These are phyloP conservation scores for Pelobates fuscus DNA, from an alignment of 2,113 vertebrate species.

Conservation along the genomic window DNA sequence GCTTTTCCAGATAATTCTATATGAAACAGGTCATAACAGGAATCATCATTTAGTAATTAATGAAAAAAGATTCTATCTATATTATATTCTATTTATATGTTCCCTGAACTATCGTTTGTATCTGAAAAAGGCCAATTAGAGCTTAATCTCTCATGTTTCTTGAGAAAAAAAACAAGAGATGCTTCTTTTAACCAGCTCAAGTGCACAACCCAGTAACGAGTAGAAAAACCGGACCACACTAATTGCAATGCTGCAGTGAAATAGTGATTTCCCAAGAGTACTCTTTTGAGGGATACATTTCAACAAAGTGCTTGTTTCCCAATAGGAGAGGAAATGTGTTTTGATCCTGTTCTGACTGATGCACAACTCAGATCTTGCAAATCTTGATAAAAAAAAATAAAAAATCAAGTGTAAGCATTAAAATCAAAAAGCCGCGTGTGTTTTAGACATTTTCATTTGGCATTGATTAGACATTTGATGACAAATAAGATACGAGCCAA, in stretches of 20 bases:
- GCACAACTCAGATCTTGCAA: conserved; percentile 46
- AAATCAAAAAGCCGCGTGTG: neutral
- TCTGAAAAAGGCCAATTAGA: neutral
- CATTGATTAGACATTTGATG: neutral
- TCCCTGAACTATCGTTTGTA: neutral
- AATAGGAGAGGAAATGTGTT: conserved; percentile 50
- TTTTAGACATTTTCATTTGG: neutral
- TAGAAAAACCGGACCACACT: conserved; percentile 32
- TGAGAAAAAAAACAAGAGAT: conserved; percentile 10
- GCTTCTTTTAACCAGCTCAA: conserved; percentile 35
- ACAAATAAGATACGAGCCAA: neutral
- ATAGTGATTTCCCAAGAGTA: conserved; percentile 47
- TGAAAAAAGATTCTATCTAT: neutral
- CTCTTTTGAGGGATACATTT: conserved; percentile 44
- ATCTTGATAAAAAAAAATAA: conserved; percentile 47
- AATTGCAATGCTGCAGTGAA: conserved; percentile 45
- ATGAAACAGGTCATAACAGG: no score
- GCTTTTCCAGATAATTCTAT: no score
- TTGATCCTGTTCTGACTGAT: conserved; percentile 47
- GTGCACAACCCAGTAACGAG: conserved; percentile 21
- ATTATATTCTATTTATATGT: neutral
- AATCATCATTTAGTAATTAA: no score
- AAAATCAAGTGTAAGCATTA: conserved; percentile 17
- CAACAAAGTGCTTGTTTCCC: conserved; percentile 48
- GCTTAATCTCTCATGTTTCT: conserved; percentile 29